Conservation (phyloP, 2,113 vertebrate species). For the Phaethornis superciliosus region DNA sequence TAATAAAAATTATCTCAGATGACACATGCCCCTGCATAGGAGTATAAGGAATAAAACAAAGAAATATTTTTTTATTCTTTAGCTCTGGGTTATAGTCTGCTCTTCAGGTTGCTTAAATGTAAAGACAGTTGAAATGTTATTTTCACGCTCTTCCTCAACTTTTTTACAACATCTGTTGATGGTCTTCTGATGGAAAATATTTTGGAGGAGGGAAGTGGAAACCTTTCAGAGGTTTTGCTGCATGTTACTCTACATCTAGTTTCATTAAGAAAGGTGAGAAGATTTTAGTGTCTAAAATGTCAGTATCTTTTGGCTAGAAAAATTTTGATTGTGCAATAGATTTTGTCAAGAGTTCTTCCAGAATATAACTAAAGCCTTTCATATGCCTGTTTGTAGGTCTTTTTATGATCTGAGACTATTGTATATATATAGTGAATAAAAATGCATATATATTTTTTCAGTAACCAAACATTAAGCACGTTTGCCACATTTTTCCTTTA, state of each 20-base stretch:
- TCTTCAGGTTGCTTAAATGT: not conserved
- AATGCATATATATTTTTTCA: not conserved
- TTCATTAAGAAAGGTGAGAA: not conserved
- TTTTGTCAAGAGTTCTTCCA: not conserved
- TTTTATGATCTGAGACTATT: not conserved
- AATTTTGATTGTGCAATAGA: not conserved
- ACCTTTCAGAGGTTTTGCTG: not conserved
- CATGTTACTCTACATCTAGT: not conserved
- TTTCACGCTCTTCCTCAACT: not conserved
- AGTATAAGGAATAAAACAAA: not conserved
- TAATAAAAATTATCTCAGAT: not conserved
- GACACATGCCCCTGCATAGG: not conserved
- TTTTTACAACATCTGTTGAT: not conserved
- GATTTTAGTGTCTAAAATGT: not conserved
- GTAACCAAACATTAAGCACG: not conserved
- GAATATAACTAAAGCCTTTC: not conserved
- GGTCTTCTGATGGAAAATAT: not conserved
- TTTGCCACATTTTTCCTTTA: not conserved
- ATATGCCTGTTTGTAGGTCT: fast-evolving
- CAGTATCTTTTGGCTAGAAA: not conserved
- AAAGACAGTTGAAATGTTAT: not conserved
- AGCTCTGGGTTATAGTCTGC: not conserved
- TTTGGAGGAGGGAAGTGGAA: not conserved
- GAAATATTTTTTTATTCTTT: fast-evolving
- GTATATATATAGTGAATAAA: not conserved